A percentile compares a stretch with the other conserved stretches of the same genome.
These are phyloP conservation scores for Clarias gariepinus DNA, from an alignment of 2,113 vertebrate genomes.

Conservation along the genomic window DNA sequence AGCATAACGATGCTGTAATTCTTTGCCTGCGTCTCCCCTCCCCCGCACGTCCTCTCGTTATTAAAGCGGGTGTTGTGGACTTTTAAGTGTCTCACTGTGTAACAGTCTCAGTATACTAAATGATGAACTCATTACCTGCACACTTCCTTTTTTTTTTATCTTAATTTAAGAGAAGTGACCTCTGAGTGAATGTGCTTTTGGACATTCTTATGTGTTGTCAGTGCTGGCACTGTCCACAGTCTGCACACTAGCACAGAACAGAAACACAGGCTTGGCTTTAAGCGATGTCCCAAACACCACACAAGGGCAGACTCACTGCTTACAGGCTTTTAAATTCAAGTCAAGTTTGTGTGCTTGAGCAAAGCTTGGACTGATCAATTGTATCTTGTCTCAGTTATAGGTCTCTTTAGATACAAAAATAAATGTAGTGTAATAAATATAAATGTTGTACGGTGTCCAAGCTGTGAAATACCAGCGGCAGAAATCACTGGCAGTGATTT, in stretches of 20 bases:
- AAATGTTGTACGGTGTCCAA: neutral
- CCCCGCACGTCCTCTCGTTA: slow-evolving; percentile 22
- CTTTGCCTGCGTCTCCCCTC: neutral
- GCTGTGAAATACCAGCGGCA: neutral
- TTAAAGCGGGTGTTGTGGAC: neutral
- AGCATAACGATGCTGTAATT: slow-evolving; percentile 38
- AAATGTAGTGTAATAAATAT: slow-evolving; percentile 1
- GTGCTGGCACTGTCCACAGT: neutral
- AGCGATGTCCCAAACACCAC: neutral
- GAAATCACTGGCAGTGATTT: slow-evolving; percentile 12
- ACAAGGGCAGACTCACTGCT: neutral
- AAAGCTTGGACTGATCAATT: neutral
- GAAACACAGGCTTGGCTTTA: neutral
- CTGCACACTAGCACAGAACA: neutral
- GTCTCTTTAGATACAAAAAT: neutral
- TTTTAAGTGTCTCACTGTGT: neutral
- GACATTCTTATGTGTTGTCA: neutral
- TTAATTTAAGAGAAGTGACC: neutral
- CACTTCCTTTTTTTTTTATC: neutral
- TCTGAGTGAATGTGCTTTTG: neutral
- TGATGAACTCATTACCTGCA: neutral
- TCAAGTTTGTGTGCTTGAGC: neutral
- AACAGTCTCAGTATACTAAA: neutral
- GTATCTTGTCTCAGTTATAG: neutral
- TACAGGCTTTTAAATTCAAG: neutral